Base-by-base conservation (phyloP, 2,888 invertebrate species). In the Hylaea fasciaria region DNA sequence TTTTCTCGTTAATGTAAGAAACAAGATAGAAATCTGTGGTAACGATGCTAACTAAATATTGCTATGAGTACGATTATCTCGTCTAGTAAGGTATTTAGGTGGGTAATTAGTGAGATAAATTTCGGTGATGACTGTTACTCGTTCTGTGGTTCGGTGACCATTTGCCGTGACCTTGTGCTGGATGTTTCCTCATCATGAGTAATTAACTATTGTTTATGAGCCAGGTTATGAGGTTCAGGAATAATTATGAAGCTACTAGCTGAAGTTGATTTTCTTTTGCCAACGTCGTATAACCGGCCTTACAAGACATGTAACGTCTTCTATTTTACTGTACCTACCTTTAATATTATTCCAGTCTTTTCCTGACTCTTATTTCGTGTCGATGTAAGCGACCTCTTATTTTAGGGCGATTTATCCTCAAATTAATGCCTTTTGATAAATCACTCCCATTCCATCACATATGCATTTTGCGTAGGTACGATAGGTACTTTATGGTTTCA, bases 171-270 rank as follows among this genome's bases (percentile, higher is more conserved):
- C 79, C 80, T 79, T 77, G 80, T 48, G 56, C 55, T 53, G 56
- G 40, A 65, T 68, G 74, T 71, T 76, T 76, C 77, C 77, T 72
- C 68, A 53, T 68, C 57, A 65, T 67, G 35, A 62, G 62, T 77
- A 77, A 78, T 78, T 78, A 74, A 59, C 49, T 13, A 52, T 35
- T 63, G 59, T 66, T 65, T 63, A 57, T 66, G 59, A 55, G 59
- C 49, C 29, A 63, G 59, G 65, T 65, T 63, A 57, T 66, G 59
- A 55, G 59, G 32, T 45, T 64, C 54, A 11, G 39, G 53, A 50
- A 57, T 68, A 59, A 64, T 58, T 43, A 57, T 48, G 59, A 57
- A 49, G 58, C 16, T 57, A 46, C 16, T 57, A 46, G 9, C 3
- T 32, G 1, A 57, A 43, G 62, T 60, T 60, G 45, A 60, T 58